Evolutionary conservation across 2,113 vertebrate species (phyloP), one percentile per base, ranked within the genome.

Genomic region (Sander lucioperca): DNA sequence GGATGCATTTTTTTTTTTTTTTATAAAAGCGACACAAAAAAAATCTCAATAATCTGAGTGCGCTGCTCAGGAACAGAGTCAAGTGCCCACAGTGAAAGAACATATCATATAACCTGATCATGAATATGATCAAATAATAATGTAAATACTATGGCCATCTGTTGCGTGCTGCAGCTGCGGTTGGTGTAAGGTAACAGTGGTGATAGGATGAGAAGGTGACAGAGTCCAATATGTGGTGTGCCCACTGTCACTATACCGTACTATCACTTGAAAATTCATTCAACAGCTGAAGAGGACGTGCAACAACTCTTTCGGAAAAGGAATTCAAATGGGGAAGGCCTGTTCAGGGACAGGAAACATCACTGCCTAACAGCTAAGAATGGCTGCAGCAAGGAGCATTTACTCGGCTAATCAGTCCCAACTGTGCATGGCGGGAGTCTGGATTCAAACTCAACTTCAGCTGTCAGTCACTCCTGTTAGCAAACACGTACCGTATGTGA

Each of bases 401-500:
- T 27, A 14, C 45, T n/a, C 13, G 23, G 23, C 13, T 51, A 11
- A 51, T 53, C 3, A 43, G 43, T 12, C 0, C 23, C 21, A 30
- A 57, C 47, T 27, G 21, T 25, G 62, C 47, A 7, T n/a, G 21
- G 10, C 43, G 13, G 19, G 0, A 19, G 61, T 66, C 11, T 21
- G 54, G 16, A 51, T 43, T 68, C 8, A 39, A 4, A 18, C 47
- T 66, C 1, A 50, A 67, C n/a, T 19, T 33, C 4, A 36, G 43
- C 45, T 30, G 51, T 36, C 33, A 30, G 61, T 1, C 6, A 25
- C 21, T 70, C 8, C 0, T 0, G 50, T 14, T 18, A 10, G 27
- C 54, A 1, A 58, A 45, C n/a, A 71, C 30, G 3, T 93, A 98
- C 97, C 97, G 92, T 95, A 98, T 98, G 90, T 98, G 97, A 70